Base-by-base conservation (phyloP, 2,888 invertebrate species). In the Charanyca ferruginea region DNA sequence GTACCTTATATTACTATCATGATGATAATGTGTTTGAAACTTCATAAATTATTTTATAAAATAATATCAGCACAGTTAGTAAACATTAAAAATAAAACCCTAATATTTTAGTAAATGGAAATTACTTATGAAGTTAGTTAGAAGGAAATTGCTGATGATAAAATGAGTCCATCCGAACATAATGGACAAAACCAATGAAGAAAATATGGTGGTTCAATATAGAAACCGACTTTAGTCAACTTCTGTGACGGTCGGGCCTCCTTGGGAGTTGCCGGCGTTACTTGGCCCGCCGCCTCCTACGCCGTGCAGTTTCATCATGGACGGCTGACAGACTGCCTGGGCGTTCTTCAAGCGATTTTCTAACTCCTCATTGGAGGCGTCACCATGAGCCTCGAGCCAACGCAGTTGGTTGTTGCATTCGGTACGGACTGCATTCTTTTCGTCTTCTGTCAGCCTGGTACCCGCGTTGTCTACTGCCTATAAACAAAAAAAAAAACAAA, bases 271-370 rank as follows among this genome's bases (percentile, higher is more conserved):
- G 62, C 84, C 78, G 48, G 88, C 81, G 48, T 16, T 20, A 22
- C 71, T 75, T 4, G 71, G 71, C 5, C 71, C 71, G 4, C 70
- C 20, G 79, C 93, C 93, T 11, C 92, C 80, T 0, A 96, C 95
- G 55, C 97, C 97, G 80, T 98, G 98, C n/a, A 98, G 91, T 86
- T 98, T 98, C 88, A 97, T 96, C 97, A 98, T 98, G 48, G 98
- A 96, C 0, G 98, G 98, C 57, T 97, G 96, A 86, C 98, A 98
- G 20, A 97, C 96, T 20, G 95, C 96, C 88, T 98, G 98, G 22
- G 98, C 93, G 57, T 97, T 97, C 85, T 98, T 97, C 81, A 98
- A 91, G 83, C 97, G 97, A 78, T 97, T 96, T 58, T 98, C 98
- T 78, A 97, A 97, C 80, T 98, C 98, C 9, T 97, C 97, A 82